Evolutionary conservation across 37 sponge, comb jelly and placozoan species (phyloP), one percentile per base, ranked within the genome.

Genomic region (Hormiphora californensis): DNA sequence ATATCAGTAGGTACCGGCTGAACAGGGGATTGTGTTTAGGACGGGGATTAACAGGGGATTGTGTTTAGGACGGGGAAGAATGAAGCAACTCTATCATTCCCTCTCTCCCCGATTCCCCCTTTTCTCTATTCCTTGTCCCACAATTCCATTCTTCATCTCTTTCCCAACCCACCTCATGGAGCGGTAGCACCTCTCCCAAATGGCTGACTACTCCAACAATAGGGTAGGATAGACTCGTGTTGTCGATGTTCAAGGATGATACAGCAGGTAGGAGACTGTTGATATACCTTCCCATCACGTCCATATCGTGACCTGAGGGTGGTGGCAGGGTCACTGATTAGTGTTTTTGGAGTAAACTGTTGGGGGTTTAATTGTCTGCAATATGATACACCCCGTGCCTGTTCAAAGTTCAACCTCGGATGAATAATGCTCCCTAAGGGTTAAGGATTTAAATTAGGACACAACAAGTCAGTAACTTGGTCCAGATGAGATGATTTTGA

Each of bases 1-100:
- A 73, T 12, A 30, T 73, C 81, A 22, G 81, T 73, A 1, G 81
- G 81, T 19, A 73, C 81, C 41, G 81, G 81, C 81, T 73, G 81
- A 1, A 39, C 31, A 9, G 53, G 15, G 9, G 15, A 15, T 49
- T 49, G 15, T 49, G n/a, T n/a, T n/a, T 73, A 1, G 81, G 81
- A 11, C 40, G 46, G n/a, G 81, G 81, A 43, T 73, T 43, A 1
- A 39, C 31, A 9, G 53, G 15, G 9, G 15, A 15, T 49, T 49
- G 15, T 49, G n/a, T n/a, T n/a, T 73, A 1, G 81, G 81, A 11
- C 40, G 46, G n/a, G 81, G 81, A 43, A n/a, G n/a, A n/a, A n/a
- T n/a, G n/a, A n/a, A n/a, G n/a, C n/a, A n/a, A n/a, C n/a, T n/a
- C n/a, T n/a, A n/a, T n/a, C n/a, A n/a, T n/a, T n/a, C n/a, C n/a